Conservation (phyloP, 2,888 invertebrate species). For the Suillia variegata region DNA sequence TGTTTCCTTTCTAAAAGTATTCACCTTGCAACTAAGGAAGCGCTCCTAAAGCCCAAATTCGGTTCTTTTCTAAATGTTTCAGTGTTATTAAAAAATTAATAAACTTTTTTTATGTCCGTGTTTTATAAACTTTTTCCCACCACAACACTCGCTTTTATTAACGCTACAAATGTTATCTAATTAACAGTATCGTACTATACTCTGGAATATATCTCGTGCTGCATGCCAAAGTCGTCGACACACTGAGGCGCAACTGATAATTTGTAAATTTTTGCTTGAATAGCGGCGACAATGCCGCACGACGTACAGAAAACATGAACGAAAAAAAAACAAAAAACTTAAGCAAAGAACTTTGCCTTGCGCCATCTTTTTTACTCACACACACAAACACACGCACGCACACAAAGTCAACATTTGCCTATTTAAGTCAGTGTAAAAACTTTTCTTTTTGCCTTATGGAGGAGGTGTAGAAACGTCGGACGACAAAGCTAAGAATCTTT, state of each 20-base stretch:
- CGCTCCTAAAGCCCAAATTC: too few relatives aligned
- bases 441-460: too few relatives aligned
- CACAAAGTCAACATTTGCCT: slow-evolving; percentile 7
- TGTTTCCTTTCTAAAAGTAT: too few relatives aligned
- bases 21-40: too few relatives aligned
- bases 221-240: background rate
- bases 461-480: background rate
- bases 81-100: too few relatives aligned
- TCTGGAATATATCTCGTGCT: too few relatives aligned
- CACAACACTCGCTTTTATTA: too few relatives aligned
- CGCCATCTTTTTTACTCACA: background rate
- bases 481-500: too few relatives aligned
- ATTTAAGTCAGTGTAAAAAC: slow-evolving; percentile 2
- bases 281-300: slow-evolving; percentile 47
- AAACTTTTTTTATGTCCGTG: background rate
- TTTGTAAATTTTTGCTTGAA: slow-evolving; percentile 48
- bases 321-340: slow-evolving; percentile 14
- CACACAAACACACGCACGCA: background rate
- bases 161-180: background rate
- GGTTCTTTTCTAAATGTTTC: background rate
- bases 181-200: background rate
- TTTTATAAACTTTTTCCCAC: background rate
- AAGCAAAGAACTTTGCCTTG: slow-evolving; percentile 9
- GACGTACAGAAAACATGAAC: slow-evolving; percentile 11
- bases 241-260: slow-evolving; percentile 37